These are phyloP conservation scores for Gallirallus australis DNA, from an alignment of 2,797 vertebrate genomes.

Conservation along the genomic window DNA sequence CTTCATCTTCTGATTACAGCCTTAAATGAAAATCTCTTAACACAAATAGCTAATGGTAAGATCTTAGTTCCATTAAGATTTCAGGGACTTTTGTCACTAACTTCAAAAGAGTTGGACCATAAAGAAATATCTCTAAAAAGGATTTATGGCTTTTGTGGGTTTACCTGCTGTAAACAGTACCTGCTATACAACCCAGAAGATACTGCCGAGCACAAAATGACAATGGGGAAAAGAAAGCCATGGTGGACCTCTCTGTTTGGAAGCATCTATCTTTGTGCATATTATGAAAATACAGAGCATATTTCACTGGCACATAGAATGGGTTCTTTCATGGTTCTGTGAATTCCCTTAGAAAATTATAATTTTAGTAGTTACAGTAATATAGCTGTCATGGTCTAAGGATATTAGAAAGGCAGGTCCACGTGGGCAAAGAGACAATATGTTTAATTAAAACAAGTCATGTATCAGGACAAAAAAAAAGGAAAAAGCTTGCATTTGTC, in stretches of 20 bases:
- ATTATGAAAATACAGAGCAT: slow-evolving; percentile 22
- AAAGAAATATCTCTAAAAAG: not conserved
- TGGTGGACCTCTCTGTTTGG: not conserved
- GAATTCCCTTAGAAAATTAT: not conserved
- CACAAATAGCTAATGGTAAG: not conserved
- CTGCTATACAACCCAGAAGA: not conserved
- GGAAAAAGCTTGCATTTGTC: not conserved
- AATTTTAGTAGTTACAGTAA: not conserved
- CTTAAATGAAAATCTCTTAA: not conserved
- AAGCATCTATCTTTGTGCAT: not conserved
- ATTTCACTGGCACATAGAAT: not conserved
- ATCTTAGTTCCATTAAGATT: not conserved
- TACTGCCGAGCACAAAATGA: not conserved
- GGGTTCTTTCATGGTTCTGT: not conserved
- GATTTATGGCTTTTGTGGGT: not conserved
- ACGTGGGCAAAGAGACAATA: not conserved
- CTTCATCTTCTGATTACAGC: not conserved
- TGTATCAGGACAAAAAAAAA: not conserved
- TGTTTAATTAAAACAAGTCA: not conserved
- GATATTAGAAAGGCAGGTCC: not conserved
- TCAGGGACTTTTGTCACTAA: not conserved
- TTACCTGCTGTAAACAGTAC: not conserved
- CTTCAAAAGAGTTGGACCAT: not conserved
- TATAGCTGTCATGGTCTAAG: not conserved
- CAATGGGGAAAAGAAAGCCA: not conserved